Evolutionary conservation across 2,797 vertebrate genomes (phyloP), one percentile per base, ranked within the genome.

Genomic region (Megalops cyprinoides): DNA sequence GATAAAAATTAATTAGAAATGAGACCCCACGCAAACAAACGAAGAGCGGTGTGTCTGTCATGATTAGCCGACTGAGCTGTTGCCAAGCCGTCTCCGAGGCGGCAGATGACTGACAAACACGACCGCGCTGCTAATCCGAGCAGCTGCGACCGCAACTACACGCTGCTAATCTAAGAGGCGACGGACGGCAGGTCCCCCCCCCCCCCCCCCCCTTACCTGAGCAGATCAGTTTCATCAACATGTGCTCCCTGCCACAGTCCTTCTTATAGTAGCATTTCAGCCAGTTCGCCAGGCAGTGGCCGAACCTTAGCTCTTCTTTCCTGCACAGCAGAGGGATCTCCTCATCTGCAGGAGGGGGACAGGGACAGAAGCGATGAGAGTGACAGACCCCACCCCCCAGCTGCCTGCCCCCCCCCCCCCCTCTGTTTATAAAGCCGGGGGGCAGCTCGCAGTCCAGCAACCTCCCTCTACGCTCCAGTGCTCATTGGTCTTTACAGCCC

Each of bases 191-290:
- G 20, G n/a, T n/a, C 18, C 10, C 8, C 55, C 4, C 7, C 95
- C 96, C 95, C 96, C 96, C 94, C 18, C 10, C 8, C 55, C 4
- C 7, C 95, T 96, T 95, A 96, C 96, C 94, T 90, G 96, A 96
- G 90, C 96, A 97, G 87, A 95, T 94, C 88, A 95, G 90, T 94
- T 96, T 96, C 94, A 97, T 95, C 91, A 96, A 94, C 95, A 94
- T 95, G 93, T 95, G 95, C 92, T 93, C 93, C 92, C 85, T 91
- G 86, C 94, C 94, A 90, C 92, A 91, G 90, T 89, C 91, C 85
- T 90, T 94, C 90, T 87, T 93, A 88, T 86, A 93, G 89, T 88
- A 92, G 90, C 92, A 97, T 94, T 58, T 93, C 89, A 95, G 92
- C 88, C 90, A 92, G 86, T 87, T 90, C 78, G 90, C 82, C 87